phyloP scores from a whole-genome alignment of 92 coral and sea anemone genomes.

The Epizoanthus scotinus region DNA sequence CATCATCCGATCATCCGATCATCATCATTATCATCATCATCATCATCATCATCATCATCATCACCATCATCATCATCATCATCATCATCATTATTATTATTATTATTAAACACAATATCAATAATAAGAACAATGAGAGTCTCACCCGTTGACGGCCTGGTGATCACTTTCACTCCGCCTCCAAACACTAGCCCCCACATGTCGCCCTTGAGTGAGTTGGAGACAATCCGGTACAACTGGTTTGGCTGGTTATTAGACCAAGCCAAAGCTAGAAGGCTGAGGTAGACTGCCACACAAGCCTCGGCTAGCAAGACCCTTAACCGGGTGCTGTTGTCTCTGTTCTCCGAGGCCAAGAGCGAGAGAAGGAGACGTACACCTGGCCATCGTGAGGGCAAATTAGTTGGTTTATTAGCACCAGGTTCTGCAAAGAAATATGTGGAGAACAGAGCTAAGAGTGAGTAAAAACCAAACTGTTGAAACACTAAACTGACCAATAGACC shows the following conservation, averaged over 20 bases:
- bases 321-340: constrained; percentile 90
- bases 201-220: constrained; percentile 78
- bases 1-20: too few species aligned
- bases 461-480: too few species aligned
- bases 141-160: constrained; percentile 58
- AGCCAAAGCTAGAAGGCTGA: constrained; percentile 87
- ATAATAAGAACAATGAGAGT: not conserved
- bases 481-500: too few species aligned
- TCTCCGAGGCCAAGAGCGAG: constrained; percentile 85
- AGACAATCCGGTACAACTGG: constrained; percentile 81
- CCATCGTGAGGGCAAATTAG: constrained; percentile 86
- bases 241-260: constrained; percentile 93
- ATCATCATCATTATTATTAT: too few species aligned
- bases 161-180: constrained; percentile 80
- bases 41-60: not conserved
- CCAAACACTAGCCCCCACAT: constrained; percentile 99
- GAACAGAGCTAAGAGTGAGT: too few species aligned
- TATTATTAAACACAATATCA: not conserved
- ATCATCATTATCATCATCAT: too few species aligned
- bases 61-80: too few species aligned
- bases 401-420: constrained; percentile 48
- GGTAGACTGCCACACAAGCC: constrained; percentile 94
- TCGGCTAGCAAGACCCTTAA: constrained; percentile 86
- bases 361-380: constrained; percentile 95
- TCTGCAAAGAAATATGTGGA: not conserved